These are phyloP conservation scores for Drosophila ohnishii DNA, from an alignment of 1,140 invertebrate genomes.

Conservation along the genomic window DNA sequence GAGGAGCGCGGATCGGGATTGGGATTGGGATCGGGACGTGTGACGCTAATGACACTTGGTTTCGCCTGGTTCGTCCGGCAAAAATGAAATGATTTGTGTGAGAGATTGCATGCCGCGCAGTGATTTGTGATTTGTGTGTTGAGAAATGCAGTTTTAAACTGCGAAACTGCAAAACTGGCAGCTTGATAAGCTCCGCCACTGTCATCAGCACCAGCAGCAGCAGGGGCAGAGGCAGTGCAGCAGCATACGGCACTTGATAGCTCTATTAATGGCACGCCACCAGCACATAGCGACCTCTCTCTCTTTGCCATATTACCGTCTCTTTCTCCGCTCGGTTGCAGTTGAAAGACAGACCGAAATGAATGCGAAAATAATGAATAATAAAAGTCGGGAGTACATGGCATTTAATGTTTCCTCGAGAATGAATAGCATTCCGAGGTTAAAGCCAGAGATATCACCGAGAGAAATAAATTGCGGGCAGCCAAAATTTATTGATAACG, in stretches of 20 bases:
- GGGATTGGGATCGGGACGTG: constrained; percentile 57
- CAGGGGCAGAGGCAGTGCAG: background rate
- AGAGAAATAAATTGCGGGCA: constrained; percentile 2
- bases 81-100: constrained; percentile 80
- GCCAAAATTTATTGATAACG: constrained; percentile 1
- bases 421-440: constrained; percentile 44
- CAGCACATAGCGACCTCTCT: background rate
- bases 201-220: constrained; percentile 55
- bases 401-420: constrained; percentile 63
- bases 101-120: constrained; percentile 79
- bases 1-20: constrained; percentile 17
- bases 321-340: constrained; percentile 46
- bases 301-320: constrained; percentile 3
- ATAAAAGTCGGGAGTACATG: constrained; percentile 79
- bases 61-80: constrained; percentile 45
- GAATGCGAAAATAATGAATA: constrained; percentile 81
- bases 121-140: constrained; percentile 80
- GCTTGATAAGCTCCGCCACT: constrained; percentile 73
- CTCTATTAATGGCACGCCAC: constrained; percentile 67
- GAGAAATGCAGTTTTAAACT: constrained; percentile 82
- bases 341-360: constrained; percentile 61
- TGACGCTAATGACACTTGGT: constrained; percentile 79
- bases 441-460: constrained; percentile 15
- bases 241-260: constrained; percentile 64
- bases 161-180: constrained; percentile 44